Evolutionary conservation across 1,140 invertebrate genomes (phyloP).

Genomic region (Onthophagus taurus): DNA sequence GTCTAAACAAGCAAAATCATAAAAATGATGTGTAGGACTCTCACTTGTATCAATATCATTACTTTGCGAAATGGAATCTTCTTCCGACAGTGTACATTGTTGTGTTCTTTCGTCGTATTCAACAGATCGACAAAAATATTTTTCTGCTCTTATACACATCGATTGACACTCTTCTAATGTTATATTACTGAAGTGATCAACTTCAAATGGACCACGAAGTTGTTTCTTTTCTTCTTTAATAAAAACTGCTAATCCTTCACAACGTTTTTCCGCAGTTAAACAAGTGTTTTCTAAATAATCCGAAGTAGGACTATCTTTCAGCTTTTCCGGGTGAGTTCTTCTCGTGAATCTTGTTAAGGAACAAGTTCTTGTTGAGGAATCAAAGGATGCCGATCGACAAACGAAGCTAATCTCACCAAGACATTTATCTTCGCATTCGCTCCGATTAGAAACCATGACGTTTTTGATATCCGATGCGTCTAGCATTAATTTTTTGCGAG

Average conservation of each 20-base stretch:
- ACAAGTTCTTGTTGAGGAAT: slow-evolving; percentile 64
- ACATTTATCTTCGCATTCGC: slow-evolving; percentile 84
- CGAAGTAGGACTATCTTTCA: slow-evolving; percentile 74
- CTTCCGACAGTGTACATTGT: slow-evolving; percentile 77
- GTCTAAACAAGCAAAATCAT: slow-evolving; percentile 74
- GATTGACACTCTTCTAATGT: slow-evolving; percentile 70
- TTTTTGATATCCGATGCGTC: slow-evolving; percentile 70
- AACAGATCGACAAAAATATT: slow-evolving; percentile 81
- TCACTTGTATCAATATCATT: slow-evolving; percentile 72
- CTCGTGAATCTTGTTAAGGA: slow-evolving; percentile 71
- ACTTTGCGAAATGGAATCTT: slow-evolving; percentile 79
- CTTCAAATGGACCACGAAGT: slow-evolving; percentile 77
- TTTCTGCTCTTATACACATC: slow-evolving; percentile 38
- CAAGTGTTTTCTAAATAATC: slow-evolving; percentile 90
- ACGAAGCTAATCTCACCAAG: slow-evolving; percentile 80
- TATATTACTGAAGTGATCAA: slow-evolving; percentile 74
- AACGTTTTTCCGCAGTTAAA: slow-evolving; percentile 72
- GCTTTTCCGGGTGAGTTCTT: slow-evolving; percentile 70
- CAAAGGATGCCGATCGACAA: slow-evolving; percentile 77
- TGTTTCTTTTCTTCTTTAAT: slow-evolving; percentile 82
- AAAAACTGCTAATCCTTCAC: slow-evolving; percentile 75
- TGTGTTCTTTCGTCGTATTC: slow-evolving; percentile 79
- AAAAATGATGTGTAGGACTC: slow-evolving; percentile 73
- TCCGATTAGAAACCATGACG: slow-evolving; percentile 68
- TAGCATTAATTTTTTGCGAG: slow-evolving; percentile 70